Evolutionary conservation across 92 coral and sea anemone species (phyloP).

Genomic region (Phenganax subtilis): DNA sequence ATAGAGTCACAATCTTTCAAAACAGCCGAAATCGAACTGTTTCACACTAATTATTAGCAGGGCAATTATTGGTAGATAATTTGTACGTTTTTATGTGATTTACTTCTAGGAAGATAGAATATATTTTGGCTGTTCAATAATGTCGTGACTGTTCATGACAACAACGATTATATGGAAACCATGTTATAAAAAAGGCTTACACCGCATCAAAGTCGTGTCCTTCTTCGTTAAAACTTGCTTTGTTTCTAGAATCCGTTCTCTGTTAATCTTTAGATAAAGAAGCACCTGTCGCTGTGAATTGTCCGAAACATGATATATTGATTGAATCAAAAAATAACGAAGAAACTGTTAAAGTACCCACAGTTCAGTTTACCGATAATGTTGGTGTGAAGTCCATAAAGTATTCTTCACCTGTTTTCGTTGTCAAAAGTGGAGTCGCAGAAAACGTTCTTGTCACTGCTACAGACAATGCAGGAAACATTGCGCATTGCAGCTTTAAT

Average conservation of each 20-base stretch:
- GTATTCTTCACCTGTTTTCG: constrained; percentile 40
- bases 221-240: neutral
- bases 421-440: neutral
- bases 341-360: constrained; percentile 60
- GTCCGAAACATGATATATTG: constrained; percentile 56
- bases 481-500: neutral
- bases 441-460: constrained; percentile 1
- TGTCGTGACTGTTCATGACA: too few relatives aligned
- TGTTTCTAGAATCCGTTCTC: neutral
- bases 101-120: too few relatives aligned
- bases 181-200: too few relatives aligned
- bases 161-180: too few relatives aligned
- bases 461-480: constrained; percentile 10
- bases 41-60: neutral
- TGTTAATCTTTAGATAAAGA: constrained; percentile 54
- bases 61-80: too few relatives aligned
- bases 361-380: constrained; percentile 76
- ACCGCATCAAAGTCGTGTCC: neutral
- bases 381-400: constrained; percentile 57
- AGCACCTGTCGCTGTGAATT: constrained; percentile 54
- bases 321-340: constrained; percentile 18
- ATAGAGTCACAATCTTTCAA: neutral
- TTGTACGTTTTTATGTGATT: too few relatives aligned
- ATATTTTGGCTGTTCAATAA: too few relatives aligned
- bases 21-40: neutral